A percentile compares a stretch with the other conserved stretches of the same genome.
Evolutionary conservation across 2,797 vertebrate species (phyloP).

Genomic region (Glossophaga mutica): DNA sequence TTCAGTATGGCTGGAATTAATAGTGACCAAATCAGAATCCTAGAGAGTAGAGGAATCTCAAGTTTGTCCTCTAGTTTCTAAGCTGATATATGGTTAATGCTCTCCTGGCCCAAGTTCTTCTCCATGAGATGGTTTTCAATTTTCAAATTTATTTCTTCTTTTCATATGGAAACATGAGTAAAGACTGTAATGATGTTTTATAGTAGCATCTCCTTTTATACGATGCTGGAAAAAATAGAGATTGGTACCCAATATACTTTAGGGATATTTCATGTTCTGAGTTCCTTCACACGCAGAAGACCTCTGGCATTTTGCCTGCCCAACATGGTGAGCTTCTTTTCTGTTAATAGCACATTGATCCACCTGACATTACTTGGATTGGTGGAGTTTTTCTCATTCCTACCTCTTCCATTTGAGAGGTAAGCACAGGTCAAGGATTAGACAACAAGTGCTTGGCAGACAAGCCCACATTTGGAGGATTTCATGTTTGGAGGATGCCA

Average conservation of each 20-base stretch:
- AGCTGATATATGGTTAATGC: background rate
- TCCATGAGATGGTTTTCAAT: background rate
- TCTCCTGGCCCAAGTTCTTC: background rate
- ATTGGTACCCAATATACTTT: background rate
- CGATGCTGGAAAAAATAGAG: background rate
- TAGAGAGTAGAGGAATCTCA: background rate
- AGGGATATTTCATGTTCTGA: background rate
- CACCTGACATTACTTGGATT: background rate
- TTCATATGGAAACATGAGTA: background rate
- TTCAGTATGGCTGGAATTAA: background rate
- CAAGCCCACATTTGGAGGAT: background rate
- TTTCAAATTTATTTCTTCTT: background rate
- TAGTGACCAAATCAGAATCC: background rate
- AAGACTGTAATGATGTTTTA: background rate
- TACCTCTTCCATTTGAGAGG: background rate
- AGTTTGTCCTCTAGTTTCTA: background rate
- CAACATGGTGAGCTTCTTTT: background rate
- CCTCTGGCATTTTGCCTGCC: background rate
- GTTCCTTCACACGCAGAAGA: background rate
- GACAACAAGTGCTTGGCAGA: background rate
- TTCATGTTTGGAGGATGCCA: background rate
- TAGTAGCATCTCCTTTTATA: background rate
- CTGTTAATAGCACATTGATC: background rate
- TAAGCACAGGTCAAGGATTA: background rate
- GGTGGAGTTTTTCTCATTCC: background rate